These are phyloP conservation scores for Thalpophila matura DNA, from an alignment of 2,888 invertebrate species.

Conservation along the genomic window DNA sequence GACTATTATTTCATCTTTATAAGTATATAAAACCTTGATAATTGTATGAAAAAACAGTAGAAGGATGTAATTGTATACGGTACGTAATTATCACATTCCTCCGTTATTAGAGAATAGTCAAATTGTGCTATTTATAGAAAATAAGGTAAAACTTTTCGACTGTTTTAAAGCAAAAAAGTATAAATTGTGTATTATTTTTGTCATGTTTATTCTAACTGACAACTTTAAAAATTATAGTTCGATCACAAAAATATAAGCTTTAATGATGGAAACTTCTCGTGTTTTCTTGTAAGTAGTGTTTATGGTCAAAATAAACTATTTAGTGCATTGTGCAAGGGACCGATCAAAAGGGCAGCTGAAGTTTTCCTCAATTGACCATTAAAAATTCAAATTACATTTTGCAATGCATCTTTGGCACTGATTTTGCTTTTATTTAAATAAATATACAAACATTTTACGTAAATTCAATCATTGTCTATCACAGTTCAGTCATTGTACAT, in stretches of 20 bases:
- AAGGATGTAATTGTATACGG: constrained; percentile 47
- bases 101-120: background rate
- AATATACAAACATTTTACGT: constrained; percentile 78
- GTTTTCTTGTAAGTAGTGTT: too few species aligned
- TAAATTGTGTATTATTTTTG: too few species aligned
- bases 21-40: constrained; percentile 50
- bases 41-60: constrained; percentile 34
- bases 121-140: background rate
- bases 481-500: constrained; percentile 86
- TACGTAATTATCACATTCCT: constrained; percentile 23
- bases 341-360: background rate
- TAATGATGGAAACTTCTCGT: background rate
- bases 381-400: constrained; percentile 66
- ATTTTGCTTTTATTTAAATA: constrained; percentile 85
- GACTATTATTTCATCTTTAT: constrained; percentile 50
- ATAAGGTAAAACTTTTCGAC: background rate
- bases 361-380: background rate
- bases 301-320: background rate
- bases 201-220: too few species aligned
- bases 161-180: too few species aligned
- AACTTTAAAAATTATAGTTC: too few species aligned
- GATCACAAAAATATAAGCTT: too few species aligned
- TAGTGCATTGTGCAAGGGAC: background rate
- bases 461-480: constrained; percentile 82
- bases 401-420: constrained; percentile 90